Conservation (phyloP, 2,888 invertebrate species). For the Meta bourneti region DNA sequence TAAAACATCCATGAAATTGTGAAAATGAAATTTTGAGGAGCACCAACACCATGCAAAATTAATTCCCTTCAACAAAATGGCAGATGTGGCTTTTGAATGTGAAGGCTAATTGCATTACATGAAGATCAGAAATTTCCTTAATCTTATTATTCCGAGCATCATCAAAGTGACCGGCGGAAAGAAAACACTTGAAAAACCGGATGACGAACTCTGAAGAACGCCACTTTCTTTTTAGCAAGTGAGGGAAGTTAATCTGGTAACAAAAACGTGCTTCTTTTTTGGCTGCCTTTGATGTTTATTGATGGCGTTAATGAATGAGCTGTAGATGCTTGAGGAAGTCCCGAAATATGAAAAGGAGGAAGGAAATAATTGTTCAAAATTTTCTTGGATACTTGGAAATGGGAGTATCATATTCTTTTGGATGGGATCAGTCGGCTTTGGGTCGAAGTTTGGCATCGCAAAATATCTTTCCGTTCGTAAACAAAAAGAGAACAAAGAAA, state of each 20-base stretch:
- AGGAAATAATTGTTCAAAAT: background rate
- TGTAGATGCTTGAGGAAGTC: background rate
- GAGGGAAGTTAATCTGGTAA: background rate
- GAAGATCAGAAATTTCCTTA: slow-evolving; percentile 21
- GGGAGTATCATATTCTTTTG: too few relatives aligned
- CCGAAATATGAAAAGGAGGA: background rate
- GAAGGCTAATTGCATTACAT: slow-evolving; percentile 29
- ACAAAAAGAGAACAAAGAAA: too few relatives aligned
- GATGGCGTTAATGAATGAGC: background rate
- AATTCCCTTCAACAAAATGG: slow-evolving; percentile 5
- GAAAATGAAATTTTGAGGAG: background rate
- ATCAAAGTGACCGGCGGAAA: background rate
- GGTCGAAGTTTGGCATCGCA: too few relatives aligned
- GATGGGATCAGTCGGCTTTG: too few relatives aligned
- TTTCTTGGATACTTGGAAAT: background rate
- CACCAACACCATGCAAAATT: background rate
- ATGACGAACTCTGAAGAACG: slow-evolving; percentile 2
- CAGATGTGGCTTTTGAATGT: background rate
- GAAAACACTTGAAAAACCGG: background rate
- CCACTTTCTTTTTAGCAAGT: background rate
- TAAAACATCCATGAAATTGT: background rate
- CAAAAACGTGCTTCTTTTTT: background rate
- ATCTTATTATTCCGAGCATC: slow-evolving; percentile 16
- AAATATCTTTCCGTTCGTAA: too few relatives aligned
- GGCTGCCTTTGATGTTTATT: background rate